A percentile compares a stretch with the other conserved stretches of the same genome.
These are phyloP conservation scores for Archivesica marissinica DNA, from an alignment of 1,140 invertebrate genomes.

Conservation along the genomic window DNA sequence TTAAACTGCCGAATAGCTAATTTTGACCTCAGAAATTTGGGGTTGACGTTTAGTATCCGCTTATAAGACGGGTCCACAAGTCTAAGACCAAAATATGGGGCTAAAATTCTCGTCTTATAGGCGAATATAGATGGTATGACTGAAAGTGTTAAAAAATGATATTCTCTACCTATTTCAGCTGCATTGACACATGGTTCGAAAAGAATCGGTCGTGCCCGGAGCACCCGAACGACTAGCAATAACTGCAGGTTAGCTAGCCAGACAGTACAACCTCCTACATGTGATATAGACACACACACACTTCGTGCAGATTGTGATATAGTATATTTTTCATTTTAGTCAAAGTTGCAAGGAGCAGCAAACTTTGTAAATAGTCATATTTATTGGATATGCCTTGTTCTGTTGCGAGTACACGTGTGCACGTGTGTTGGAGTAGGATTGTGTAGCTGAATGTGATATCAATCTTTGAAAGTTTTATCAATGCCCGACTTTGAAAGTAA, in stretches of 20 bases:
- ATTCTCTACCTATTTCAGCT: conserved; percentile 71
- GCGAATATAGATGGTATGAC: neutral
- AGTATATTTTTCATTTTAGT: conserved; percentile 36
- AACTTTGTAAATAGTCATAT: conserved; percentile 44
- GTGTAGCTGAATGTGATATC: neutral
- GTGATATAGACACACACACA: conserved; percentile 35
- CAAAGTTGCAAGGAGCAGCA: neutral
- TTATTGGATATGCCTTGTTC: conserved; percentile 28
- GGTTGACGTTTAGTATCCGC: too few species aligned
- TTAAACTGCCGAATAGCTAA: too few species aligned
- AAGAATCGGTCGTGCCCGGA: conserved; percentile 98
- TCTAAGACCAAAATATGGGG: too few species aligned
- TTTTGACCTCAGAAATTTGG: too few species aligned
- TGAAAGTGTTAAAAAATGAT: neutral
- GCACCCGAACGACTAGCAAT: conserved; percentile 91
- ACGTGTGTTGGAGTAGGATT: neutral
- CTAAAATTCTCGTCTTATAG: too few species aligned
- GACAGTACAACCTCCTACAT: neutral
- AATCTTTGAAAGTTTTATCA: neutral
- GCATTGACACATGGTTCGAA: conserved; percentile 96
- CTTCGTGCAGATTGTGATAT: conserved; percentile 34
- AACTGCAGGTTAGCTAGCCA: neutral
- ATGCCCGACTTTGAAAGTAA: neutral
- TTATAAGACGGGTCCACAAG: too few species aligned
- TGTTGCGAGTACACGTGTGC: neutral